These are phyloP conservation scores for Penaeus vannamei DNA, from an alignment of 1,140 invertebrate genomes.

Conservation along the genomic window DNA sequence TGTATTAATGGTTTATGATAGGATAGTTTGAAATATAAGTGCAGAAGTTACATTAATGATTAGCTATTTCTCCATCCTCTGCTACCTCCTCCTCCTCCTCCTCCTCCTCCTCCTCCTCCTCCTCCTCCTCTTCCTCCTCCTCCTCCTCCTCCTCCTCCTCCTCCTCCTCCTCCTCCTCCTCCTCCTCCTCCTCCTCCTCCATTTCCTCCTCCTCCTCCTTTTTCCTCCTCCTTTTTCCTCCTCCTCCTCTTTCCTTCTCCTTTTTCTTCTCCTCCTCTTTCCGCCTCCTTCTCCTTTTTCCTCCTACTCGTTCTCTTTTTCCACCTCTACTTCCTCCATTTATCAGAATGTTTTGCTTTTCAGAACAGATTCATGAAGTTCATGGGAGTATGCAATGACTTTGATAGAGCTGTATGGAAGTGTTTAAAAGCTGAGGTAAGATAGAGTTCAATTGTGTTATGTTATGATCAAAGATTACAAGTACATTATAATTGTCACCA, in stretches of 20 bases:
- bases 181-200: neutral
- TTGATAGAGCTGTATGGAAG: slow-evolving; percentile 50
- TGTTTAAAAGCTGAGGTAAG: slow-evolving; percentile 59
- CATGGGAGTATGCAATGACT: slow-evolving; percentile 44
- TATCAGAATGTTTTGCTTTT: neutral
- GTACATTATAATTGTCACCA: neutral
- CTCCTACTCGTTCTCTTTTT: too few species aligned
- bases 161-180: too few species aligned
- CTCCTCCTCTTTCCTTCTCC: neutral
- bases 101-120: too few species aligned
- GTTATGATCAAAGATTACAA: neutral
- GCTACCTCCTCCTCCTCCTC: too few species aligned
- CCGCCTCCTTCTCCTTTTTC: neutral
- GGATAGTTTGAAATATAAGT: too few species aligned
- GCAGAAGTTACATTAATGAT: too few species aligned
- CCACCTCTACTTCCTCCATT: neutral
- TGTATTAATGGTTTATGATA: too few species aligned
- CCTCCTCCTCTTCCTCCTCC: too few species aligned
- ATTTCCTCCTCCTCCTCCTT: neutral
- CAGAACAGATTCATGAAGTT: slow-evolving; percentile 59
- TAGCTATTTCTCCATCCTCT: too few species aligned
- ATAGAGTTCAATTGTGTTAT: neutral
- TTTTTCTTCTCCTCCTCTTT: neutral
- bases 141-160: too few species aligned
- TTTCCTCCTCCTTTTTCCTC: neutral